Evolutionary conservation across 1,140 invertebrate species (phyloP), one percentile per base, ranked within the genome.

Genomic region (Vanessa atalanta): DNA sequence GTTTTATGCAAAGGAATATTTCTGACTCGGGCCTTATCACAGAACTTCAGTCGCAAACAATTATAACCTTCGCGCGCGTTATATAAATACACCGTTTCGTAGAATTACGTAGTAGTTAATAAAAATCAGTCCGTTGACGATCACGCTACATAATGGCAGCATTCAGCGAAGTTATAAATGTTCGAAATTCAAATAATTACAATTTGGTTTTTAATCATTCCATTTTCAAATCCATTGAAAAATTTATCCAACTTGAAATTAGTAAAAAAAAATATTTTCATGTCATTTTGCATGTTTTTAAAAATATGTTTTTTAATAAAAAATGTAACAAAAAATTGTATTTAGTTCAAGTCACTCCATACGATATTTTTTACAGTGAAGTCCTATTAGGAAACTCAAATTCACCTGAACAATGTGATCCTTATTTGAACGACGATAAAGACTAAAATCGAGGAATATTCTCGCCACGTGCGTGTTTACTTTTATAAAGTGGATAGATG

Each of bases 1-100:
- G 57, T 61, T 61, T 51, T 61, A 60, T 60, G 55, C 57, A 61
- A 61, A 61, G 57, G 57, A 61, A 61, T 61, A 61, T 26, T 57
- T 57, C 55, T 57, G 55, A 57, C 20, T 51, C 48, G 65, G 20
- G 65, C 51, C 65, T 67, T 67, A 69, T 69, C 66, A 69, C 66
- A 69, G 66, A 69, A 47, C 51, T 55, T 23, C 66, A 69, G 66
- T 57, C 66, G 53, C 66, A 69, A 69, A 69, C 53, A 69, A 69
- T 69, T 69, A 69, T 60, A 69, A 69, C 66, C 51, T 69, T 69
- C 66, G 26, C 53, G 37, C 53, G 66, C 66, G 55, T 69, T 69
- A 69, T 55, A 69, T 69, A 69, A 69, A 69, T 69, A 69, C 55
- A 69, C 66, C 53, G 55, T 60, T 69, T 69, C 66, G 66, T 47